A percentile compares a stretch with the other conserved stretches of the same genome.
Evolutionary conservation across 2,113 vertebrate species (phyloP).

Genomic region (Rallus limicola): DNA sequence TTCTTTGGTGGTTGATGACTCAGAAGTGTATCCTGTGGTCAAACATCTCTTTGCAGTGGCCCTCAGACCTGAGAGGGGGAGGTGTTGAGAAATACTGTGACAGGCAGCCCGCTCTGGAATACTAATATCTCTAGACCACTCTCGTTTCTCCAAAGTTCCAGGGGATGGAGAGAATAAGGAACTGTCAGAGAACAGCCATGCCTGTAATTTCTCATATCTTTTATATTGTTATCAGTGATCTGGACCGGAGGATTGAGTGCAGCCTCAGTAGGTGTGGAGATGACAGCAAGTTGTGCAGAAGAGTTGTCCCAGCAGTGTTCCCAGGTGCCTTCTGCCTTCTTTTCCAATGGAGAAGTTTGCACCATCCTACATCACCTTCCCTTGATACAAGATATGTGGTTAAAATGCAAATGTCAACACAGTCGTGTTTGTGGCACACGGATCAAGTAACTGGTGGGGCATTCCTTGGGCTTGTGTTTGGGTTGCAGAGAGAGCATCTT

Average conservation of each 20-base stretch:
- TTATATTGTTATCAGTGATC: too few relatives aligned
- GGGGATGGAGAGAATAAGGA: background rate
- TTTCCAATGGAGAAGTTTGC: background rate
- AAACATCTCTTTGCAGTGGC: background rate
- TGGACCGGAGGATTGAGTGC: too few relatives aligned
- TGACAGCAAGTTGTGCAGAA: too few relatives aligned
- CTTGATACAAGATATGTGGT: background rate
- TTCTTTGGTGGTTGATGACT: background rate
- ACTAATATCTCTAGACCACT: conserved; percentile 50
- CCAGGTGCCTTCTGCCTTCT: background rate
- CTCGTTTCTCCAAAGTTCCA: conserved; percentile 60
- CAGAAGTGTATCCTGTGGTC: background rate
- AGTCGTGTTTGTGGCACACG: too few relatives aligned
- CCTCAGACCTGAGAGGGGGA: background rate
- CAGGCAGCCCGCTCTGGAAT: background rate
- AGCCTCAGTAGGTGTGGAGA: too few relatives aligned
- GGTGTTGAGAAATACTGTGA: background rate
- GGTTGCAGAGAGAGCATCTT: background rate
- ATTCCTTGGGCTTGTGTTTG: background rate
- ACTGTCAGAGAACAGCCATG: too few relatives aligned
- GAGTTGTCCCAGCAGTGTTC: too few relatives aligned
- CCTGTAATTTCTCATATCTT: too few relatives aligned
- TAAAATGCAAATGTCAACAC: background rate
- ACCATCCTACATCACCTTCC: background rate
- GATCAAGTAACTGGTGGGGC: background rate